phyloP scores from a whole-genome alignment of 2,113 vertebrate genomes.

The Eptatretus burgeri region DNA sequence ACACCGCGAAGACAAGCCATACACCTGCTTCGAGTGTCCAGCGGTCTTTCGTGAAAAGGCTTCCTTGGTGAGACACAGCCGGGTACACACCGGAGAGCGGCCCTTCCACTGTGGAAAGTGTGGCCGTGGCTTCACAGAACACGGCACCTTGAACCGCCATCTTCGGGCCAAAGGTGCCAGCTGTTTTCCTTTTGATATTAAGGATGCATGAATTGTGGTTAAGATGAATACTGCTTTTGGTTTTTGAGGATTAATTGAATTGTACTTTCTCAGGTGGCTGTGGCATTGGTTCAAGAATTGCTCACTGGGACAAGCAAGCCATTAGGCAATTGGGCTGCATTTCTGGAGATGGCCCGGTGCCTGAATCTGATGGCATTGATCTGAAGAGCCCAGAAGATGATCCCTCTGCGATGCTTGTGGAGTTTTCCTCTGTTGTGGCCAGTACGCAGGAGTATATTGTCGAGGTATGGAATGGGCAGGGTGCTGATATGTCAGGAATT shows the following conservation, averaged over 20 bases:
- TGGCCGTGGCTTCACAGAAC: conserved; percentile 58
- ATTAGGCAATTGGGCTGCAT: no score
- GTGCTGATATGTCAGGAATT: no score
- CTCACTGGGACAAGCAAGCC: no score
- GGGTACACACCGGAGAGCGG: conserved; percentile 81
- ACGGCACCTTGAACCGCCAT: conserved; percentile 73
- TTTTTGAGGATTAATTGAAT: no score
- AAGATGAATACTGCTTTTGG: no score
- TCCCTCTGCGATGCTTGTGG: conserved; percentile 60
- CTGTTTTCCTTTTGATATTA: no score
- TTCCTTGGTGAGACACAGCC: conserved; percentile 62
- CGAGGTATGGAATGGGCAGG: no score
- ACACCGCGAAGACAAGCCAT: conserved; percentile 54
- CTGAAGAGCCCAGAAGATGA: conserved; percentile 40
- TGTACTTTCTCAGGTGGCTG: no score
- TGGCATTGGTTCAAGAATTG: no score
- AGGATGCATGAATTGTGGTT: no score
- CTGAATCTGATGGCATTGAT: conserved; percentile 18
- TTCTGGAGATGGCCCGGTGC: no score
- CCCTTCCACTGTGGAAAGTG: conserved; percentile 76
- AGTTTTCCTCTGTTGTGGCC: conserved; percentile 81
- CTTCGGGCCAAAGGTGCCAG: conserved; percentile 54
- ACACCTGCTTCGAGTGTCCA: conserved; percentile 49
- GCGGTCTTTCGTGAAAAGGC: conserved; percentile 77
- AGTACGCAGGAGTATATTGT: conserved; percentile 38